A percentile compares a stretch with the other conserved stretches of the same genome.
Evolutionary conservation across 1,140 invertebrate species (phyloP).

Genomic region (Planococcus citri): DNA sequence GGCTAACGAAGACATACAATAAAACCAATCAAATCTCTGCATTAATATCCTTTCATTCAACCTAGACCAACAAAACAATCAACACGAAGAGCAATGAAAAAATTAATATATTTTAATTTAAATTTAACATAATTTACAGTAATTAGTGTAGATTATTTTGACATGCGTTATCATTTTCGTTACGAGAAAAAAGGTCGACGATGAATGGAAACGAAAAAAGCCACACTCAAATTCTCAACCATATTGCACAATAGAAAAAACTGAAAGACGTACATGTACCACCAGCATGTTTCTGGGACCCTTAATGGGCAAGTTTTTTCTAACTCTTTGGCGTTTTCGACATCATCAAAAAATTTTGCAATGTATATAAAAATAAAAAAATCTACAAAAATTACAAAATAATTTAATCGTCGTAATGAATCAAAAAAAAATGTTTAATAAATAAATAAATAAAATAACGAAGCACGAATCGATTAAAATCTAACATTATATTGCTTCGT

Average conservation of each 20-base stretch:
- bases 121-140: neutral
- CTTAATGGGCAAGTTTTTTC: neutral
- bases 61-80: neutral
- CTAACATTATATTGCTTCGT: slow-evolving; percentile 1
- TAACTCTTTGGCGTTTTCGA: neutral
- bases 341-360: no score
- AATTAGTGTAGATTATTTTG: slow-evolving; percentile 4
- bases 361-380: slow-evolving; percentile 6
- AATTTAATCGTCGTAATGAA: slow-evolving; percentile 8
- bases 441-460: slow-evolving; percentile 3
- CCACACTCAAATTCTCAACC: neutral
- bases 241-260: slow-evolving; percentile 1
- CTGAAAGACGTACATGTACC: slow-evolving; percentile 6
- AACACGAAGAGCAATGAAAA: neutral
- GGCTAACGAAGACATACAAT: no score
- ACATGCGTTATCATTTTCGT: neutral
- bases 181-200: neutral
- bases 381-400: slow-evolving; percentile 8
- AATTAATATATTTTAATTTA: neutral
- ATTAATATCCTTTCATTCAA: no score
- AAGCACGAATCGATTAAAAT: slow-evolving; percentile 7
- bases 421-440: neutral
- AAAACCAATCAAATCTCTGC: no score
- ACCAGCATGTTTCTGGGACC: neutral
- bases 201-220: neutral